Conservation (phyloP, 2,797 vertebrate species). For the Apodemus agrarius region DNA sequence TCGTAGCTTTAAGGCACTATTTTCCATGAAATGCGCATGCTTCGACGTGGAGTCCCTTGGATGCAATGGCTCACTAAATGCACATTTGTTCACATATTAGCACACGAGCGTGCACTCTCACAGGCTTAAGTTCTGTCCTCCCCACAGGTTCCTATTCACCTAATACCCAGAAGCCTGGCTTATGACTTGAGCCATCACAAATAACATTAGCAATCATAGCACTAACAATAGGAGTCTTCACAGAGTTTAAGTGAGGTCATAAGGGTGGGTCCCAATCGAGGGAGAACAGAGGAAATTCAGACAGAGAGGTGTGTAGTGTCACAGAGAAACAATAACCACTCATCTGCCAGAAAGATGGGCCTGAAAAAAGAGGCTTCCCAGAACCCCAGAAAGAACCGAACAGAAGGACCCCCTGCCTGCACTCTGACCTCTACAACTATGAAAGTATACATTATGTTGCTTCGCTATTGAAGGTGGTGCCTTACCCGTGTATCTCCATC, state of each 20-base stretch:
- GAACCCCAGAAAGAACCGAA: neutral
- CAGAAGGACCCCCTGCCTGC: neutral
- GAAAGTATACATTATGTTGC: neutral
- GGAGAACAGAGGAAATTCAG: neutral
- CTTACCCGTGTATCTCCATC: neutral
- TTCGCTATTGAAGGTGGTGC: neutral
- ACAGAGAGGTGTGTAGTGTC: neutral
- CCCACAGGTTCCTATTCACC: neutral
- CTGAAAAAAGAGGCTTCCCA: neutral
- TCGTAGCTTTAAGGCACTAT: neutral
- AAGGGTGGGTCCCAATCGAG: neutral
- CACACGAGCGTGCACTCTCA: fast-evolving
- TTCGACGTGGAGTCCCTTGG: neutral
- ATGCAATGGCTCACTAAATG: neutral
- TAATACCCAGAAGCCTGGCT: neutral
- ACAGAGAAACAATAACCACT: neutral
- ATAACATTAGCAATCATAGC: neutral
- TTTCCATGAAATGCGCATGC: neutral
- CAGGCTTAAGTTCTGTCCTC: too few relatives aligned
- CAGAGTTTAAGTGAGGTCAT: neutral
- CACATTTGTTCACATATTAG: fast-evolving
- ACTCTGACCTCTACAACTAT: neutral
- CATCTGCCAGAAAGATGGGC: neutral
- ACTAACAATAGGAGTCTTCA: neutral
- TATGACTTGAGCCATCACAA: neutral